Evolutionary conservation across 2,888 invertebrate genomes (phyloP), one percentile per base, ranked within the genome.

Genomic region (Leucophora obtusa): DNA sequence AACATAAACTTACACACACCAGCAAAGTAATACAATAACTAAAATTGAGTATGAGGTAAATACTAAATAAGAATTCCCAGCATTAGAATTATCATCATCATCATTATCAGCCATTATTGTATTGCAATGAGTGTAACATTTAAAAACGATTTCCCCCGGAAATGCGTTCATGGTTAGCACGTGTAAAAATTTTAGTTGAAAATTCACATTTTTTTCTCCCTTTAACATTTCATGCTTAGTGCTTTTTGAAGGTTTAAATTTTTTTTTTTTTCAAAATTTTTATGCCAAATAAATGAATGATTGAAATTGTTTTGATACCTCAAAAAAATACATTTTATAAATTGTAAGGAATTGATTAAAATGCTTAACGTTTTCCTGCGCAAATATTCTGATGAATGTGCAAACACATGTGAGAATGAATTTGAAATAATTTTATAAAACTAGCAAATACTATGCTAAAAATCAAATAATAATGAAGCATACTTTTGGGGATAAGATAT

Each of bases 91-190:
- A 28, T 28, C 28, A 47, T n/a, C 43, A 47, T n/a, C 14, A n/a
- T 47, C 43, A n/a, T 43, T 2, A 11, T 14, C 43, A 14, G n/a
- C 15, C 3, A 14, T 21, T 7, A 28, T 1, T 56, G 21, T 47
- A 18, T 66, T 35, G 21, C 14, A 43, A 17, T 35, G 18, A 17
- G 54, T 51, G 35, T 50, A 24, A 6, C 63, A 70, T 76, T 79
- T 79, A 65, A 73, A 82, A 82, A 60, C 72, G 70, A 82, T 81
- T 81, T 81, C 81, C 82, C 70, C n/a, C 78, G 78, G 77, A 82
- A 78, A 73, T 76, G 66, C 81, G 59, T 66, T 72, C 58, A 54
- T 69, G 69, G 58, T 58, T 50, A 69, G 63, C 60, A 79, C 66
- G 79, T 69, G 54, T 10, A 72, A 33, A 69, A 60, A 54, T 53